phyloP scores from a whole-genome alignment of 1,140 invertebrate species.

The Drosophila yakuba region DNA sequence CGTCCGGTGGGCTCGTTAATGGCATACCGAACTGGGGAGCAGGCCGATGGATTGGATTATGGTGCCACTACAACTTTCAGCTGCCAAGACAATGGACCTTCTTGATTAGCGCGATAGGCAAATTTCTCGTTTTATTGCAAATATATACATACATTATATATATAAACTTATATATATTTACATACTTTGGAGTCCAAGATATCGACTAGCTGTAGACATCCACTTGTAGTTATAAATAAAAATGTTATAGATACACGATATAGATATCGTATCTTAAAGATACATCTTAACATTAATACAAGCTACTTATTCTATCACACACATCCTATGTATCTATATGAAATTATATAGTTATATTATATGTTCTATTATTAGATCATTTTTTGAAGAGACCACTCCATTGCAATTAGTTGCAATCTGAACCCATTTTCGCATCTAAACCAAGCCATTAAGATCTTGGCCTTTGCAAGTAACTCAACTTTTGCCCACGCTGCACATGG shows the following conservation, averaged over 20 bases:
- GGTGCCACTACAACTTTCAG: constrained; percentile 7
- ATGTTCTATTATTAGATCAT: too few species aligned
- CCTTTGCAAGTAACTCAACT: constrained; percentile 5
- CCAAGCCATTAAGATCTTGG: neutral
- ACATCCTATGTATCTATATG: too few species aligned
- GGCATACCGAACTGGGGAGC: constrained; percentile 34
- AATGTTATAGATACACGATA: too few species aligned
- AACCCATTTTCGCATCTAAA: neutral
- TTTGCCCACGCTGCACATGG: neutral
- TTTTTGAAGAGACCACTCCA: too few species aligned
- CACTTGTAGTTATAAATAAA: too few species aligned
- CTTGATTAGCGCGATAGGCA: neutral
- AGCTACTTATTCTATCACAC: too few species aligned
- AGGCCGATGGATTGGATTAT: constrained; percentile 18
- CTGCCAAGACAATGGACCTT: neutral
- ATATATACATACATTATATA: too few species aligned
- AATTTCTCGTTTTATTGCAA: neutral
- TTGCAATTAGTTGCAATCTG: neutral
- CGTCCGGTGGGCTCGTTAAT: constrained; percentile 26
- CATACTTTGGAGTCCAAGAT: neutral
- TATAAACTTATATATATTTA: neutral
- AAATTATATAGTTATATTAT: too few species aligned
- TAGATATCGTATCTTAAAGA: too few species aligned
- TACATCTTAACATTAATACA: too few species aligned
- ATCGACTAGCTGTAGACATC: too few species aligned